Evolutionary conservation across 1,140 invertebrate genomes (phyloP), one percentile per base, ranked within the genome.

Genomic region (Microplitis demolitor): DNA sequence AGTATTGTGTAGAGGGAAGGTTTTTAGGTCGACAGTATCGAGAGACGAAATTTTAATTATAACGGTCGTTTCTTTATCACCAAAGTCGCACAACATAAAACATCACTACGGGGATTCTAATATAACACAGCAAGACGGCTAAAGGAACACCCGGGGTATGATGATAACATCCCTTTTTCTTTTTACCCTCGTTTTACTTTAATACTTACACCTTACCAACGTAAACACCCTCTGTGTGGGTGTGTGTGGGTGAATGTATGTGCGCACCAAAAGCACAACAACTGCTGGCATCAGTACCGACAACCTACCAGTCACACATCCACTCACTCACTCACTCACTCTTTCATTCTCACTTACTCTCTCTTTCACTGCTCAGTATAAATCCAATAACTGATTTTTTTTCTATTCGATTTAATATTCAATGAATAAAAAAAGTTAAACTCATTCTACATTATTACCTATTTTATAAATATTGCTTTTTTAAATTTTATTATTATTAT

Each of bases 1-100:
- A 45, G 39, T 45, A 45, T 45, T 11, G 39, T 11, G 6, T 45
- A 45, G 3, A 45, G 39, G 39, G 39, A 2, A 45, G 39, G 39
- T 3, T 11, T 45, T 31, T 58, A 31, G 56, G 4, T 24, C 2
- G 16, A 5, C 24, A 31, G 16, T 24, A 58, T 39, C 34, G 31
- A 68, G 58, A 58, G n/a, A 68, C 66, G 54, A 68, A 45, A 67
- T 51, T 58, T 68, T 68, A 68, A 68, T 60, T 68, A 68, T 13
- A 58, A 6, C 37, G 9, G 4, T 9, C 35, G 31, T 56, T 31
- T 58, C 66, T 68, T 68, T 68, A 68, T 68, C 66, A 68, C 51
- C 33, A 51, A 14, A 31, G 53, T 68, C 54, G 51, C 50, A 13
- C n/a, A 58, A 58, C 33, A 68, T 31, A 68, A 58, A 54, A 37